Evolutionary conservation across 2,797 vertebrate genomes (phyloP), one percentile per base, ranked within the genome.

Genomic region (Lindbergichthys nudifrons): DNA sequence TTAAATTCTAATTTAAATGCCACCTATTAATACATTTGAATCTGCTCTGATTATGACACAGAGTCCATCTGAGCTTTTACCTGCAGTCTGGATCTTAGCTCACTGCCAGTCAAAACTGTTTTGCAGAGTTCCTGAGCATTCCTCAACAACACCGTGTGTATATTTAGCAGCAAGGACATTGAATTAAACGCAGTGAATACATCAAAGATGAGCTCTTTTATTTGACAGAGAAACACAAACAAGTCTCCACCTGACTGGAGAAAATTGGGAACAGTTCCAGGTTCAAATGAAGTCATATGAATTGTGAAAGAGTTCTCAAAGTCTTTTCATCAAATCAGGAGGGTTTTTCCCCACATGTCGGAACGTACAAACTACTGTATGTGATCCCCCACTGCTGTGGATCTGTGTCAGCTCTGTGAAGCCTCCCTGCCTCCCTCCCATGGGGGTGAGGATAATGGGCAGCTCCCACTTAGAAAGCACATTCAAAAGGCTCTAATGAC

Each of bases 311-410:
- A 57, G 41, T 61, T 50, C 54, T n/a, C 2, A 3, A 47, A 50
- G 57, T 42, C 1, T 45, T 58, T 50, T 56, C 15, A n/a, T 70
- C 26, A 10, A n/a, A 56, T 47, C 39, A 21, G 32, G 6, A 36
- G 32, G 32, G 71, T 70, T 77, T 58, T 46, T 62, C 68, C 68
- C 41, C 43, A 45, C 77, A 73, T 86, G 77, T 70, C 72, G 53
- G 18, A 57, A 60, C 60, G 19, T 46, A 39, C 10, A 23, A 61
- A 69, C 54, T 52, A n/a, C n/a, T n/a, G n/a, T n/a, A 81, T 58
- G 51, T 75, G 53, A 59, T 72, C 64, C 8, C 43, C 61, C 14
- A 45, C 66, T 76, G 77, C 65, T 82, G 72, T 73, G 54, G 54
- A 53, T 79, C 48, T 70, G 36, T 45, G 45, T 65, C 54, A 8